Evolutionary conservation across 92 coral and sea anemone genomes (phyloP), one percentile per base, ranked within the genome.

Genomic region (Porites divaricata): DNA sequence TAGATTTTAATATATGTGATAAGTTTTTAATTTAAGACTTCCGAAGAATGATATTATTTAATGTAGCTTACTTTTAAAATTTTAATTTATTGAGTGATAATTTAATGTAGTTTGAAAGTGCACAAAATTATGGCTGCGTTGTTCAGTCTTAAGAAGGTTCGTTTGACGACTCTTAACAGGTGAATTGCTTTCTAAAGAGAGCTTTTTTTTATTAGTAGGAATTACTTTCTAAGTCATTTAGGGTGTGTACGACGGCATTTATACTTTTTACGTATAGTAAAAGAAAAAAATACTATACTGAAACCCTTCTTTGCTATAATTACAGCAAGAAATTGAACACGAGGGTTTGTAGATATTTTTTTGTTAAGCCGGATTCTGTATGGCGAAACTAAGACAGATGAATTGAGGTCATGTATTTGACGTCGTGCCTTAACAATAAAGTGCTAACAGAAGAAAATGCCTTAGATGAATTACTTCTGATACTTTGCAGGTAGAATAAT

Each of bases 31-130:
- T 68, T 80, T 52, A 68, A 80, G 58, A 8, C 48, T 66, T 28
- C 19, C 51, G 16, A 57, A 53, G 54, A 80, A 75, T 69, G 84
- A 80, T 80, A 80, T 35, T 35, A 35, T 80, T 80, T 80, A 80
- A 52, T 80, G 63, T 80, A 67, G 74, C 12, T 68, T 68, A 70
- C 70, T 56, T 80, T 35, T 41, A 80, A 70, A 8, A 56, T 19
- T 67, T 13, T 69, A 80, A 80, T 80, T 80, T 80, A 80, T 80
- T 69, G 65, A 68, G 64, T 68, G 35, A 20, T 28, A 19, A 9
- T 80, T n/a, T 23, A 15, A 80, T 8, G 50, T 25, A 64, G 25
- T n/a, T 51, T 45, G 49, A 35, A 57, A 64, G 49, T 45, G 65
- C 22, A 23, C 70, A 63, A 63, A 61, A 77, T 77, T 77, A 35